A percentile compares a stretch with the other conserved stretches of the same genome.
phyloP scores from a whole-genome alignment of 2,113 vertebrate species.

The Murina feae region DNA sequence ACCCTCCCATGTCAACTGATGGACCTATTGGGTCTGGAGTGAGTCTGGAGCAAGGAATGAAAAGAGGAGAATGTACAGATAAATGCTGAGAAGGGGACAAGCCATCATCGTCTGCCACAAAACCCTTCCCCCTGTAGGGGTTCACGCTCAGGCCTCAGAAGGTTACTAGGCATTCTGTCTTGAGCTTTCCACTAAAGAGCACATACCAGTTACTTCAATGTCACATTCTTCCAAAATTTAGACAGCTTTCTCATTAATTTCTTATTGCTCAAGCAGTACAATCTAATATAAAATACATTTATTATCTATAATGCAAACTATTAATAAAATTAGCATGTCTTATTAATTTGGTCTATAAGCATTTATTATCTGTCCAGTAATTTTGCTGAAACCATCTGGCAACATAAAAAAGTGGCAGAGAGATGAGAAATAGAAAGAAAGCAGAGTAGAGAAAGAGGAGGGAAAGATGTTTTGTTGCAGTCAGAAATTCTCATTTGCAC shows the following conservation, averaged over 20 bases:
- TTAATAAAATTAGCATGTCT: not conserved
- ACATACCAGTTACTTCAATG: not conserved
- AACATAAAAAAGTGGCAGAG: not conserved
- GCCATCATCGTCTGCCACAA: not conserved
- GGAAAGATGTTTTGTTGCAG: too few relatives aligned
- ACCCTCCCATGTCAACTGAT: not conserved
- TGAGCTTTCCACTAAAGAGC: not conserved
- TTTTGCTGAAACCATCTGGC: not conserved
- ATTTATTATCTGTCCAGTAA: not conserved
- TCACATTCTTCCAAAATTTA: conserved; percentile 14
- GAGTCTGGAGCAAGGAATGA: not conserved
- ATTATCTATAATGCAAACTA: not conserved
- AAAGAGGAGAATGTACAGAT: not conserved
- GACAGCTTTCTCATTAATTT: not conserved
- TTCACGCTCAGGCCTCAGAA: not conserved
- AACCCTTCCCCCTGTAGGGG: not conserved
- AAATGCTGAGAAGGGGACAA: not conserved
- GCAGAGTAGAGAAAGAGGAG: not conserved
- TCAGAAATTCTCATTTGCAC: not conserved
- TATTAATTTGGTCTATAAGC: not conserved
- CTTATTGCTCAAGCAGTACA: not conserved
- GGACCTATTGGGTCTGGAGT: not conserved
- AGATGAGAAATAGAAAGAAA: not conserved
- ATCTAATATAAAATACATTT: not conserved
- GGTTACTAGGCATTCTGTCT: not conserved